These are phyloP conservation scores for Drosophila mayri DNA, from an alignment of 1,140 invertebrate species.

Conservation along the genomic window DNA sequence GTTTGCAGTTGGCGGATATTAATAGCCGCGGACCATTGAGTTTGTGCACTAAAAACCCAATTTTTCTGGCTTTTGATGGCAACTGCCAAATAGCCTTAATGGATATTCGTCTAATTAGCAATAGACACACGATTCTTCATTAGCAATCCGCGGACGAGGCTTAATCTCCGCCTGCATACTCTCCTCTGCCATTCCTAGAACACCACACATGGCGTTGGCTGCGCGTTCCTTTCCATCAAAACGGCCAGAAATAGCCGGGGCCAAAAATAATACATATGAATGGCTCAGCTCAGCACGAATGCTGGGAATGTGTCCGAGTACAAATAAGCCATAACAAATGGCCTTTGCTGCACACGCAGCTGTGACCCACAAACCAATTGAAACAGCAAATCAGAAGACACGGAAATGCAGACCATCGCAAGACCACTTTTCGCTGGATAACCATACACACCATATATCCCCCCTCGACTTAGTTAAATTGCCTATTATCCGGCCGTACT, in stretches of 20 bases:
- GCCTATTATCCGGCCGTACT: slow-evolving; percentile 24
- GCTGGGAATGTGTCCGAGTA: slow-evolving; percentile 32
- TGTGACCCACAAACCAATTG: slow-evolving; percentile 52
- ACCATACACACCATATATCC: not conserved
- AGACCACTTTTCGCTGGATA: slow-evolving; percentile 26
- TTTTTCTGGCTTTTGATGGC: slow-evolving; percentile 50
- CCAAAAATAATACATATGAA: slow-evolving; percentile 33
- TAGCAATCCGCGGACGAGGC: slow-evolving; percentile 36
- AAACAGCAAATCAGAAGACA: slow-evolving; percentile 25
- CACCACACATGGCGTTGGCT: slow-evolving; percentile 41
- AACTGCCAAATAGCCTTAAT: slow-evolving; percentile 62
- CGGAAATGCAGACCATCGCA: slow-evolving; percentile 25
- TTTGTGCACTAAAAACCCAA: slow-evolving; percentile 77
- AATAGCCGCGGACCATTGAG: slow-evolving; percentile 75
- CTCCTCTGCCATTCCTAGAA: slow-evolving; percentile 10
- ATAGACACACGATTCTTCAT: slow-evolving; percentile 62
- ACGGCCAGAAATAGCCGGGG: slow-evolving; percentile 28
- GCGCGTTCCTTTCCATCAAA: slow-evolving; percentile 51
- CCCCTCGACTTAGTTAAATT: slow-evolving; percentile 6
- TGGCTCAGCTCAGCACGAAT: slow-evolving; percentile 31
- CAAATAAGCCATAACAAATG: slow-evolving; percentile 21
- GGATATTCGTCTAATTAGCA: slow-evolving; percentile 68
- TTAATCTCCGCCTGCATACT: slow-evolving; percentile 51
- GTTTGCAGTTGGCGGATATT: slow-evolving; percentile 67
- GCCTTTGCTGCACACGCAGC: slow-evolving; percentile 48